Base-by-base conservation (phyloP, 2,797 vertebrate genomes). In the Diplodus sargus region DNA sequence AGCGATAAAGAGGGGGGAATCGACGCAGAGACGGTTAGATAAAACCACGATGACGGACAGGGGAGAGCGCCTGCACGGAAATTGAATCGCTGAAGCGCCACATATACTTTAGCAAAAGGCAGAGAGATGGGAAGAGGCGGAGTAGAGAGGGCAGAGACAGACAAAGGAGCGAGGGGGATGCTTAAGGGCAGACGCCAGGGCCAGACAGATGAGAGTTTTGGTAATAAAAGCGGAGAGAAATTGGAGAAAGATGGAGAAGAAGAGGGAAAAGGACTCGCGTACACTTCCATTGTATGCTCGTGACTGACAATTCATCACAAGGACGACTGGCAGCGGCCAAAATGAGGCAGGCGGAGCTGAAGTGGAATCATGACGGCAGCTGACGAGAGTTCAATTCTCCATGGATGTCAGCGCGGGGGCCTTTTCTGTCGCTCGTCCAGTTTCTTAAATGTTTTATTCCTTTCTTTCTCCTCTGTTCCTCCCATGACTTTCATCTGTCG, bases 41-140 rank as follows among this genome's bases (percentile, higher is more conserved):
- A 96, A 96, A 95, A 82, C 85, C 91, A 81, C 64, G 70, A 72
- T 92, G 81, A 96, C 83, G 95, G 96, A 95, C 94, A 92, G 95
- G 69, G 71, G 92, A 87, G 94, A 93, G 89, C 91, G 90, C 93
- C 95, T 76, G 88, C 89, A 89, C 92, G 83, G 95, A 97, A 97
- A 98, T 95, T 97, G 96, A 97, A 97, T 97, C 95, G 94, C 95
- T 94, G 95, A 94, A 96, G 94, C 94, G 92, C 92, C 92, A 92
- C 95, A 95, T 96, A 96, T 95, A 95, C 95, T 96, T 96, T 93
- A 80, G 93, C 85, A 91, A 90, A 93, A 93, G 93, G 95, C 95
- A 94, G 90, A 93, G 93, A 93, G 91, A 93, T 91, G 76, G 87
- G 89, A 86, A 86, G 72, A 79, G 79, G 78, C 1, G 51, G 77